Percentiles rank a stretch among this genome's conserved stretches.
Conservation (phyloP, 2,888 invertebrate species). For the Metalampra italica region DNA sequence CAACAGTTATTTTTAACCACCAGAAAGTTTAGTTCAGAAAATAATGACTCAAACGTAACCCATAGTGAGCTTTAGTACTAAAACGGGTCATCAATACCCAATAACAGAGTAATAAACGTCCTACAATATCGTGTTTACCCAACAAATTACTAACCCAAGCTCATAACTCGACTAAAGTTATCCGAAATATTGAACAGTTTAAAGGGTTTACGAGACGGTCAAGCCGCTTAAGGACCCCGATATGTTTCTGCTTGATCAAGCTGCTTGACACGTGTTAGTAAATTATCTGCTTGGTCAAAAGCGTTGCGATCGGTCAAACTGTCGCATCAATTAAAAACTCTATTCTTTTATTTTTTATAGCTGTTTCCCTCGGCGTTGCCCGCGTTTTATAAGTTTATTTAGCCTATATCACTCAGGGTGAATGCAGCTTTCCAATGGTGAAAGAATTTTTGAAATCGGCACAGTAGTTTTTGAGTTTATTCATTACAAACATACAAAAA, state of each 20-base stretch:
- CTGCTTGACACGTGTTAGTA: too few species aligned
- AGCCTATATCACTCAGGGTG: too few species aligned
- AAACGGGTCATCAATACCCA: background rate
- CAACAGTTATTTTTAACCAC: background rate
- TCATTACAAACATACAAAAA: too few species aligned
- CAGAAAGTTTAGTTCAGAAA: background rate
- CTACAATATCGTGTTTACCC: constrained; percentile 25
- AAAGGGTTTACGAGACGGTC: background rate
- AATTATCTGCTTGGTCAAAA: too few species aligned
- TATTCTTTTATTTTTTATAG: too few species aligned
- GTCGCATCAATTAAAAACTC: too few species aligned
- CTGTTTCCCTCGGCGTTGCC: too few species aligned
- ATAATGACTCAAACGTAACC: background rate
- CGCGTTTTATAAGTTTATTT: too few species aligned
- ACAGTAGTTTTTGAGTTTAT: too few species aligned
- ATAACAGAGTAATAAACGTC: constrained; percentile 12
- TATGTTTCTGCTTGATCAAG: constrained; percentile 7
- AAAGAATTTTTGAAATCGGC: too few species aligned
- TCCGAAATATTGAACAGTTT: background rate
- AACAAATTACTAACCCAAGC: constrained; percentile 25
- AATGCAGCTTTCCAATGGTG: too few species aligned
- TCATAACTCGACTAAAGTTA: constrained; percentile 18
- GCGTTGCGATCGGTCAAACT: too few species aligned
- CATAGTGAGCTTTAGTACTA: background rate
- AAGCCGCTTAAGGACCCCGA: background rate